phyloP scores from a whole-genome alignment of 2,888 invertebrate genomes.

The Lithosia quadra region DNA sequence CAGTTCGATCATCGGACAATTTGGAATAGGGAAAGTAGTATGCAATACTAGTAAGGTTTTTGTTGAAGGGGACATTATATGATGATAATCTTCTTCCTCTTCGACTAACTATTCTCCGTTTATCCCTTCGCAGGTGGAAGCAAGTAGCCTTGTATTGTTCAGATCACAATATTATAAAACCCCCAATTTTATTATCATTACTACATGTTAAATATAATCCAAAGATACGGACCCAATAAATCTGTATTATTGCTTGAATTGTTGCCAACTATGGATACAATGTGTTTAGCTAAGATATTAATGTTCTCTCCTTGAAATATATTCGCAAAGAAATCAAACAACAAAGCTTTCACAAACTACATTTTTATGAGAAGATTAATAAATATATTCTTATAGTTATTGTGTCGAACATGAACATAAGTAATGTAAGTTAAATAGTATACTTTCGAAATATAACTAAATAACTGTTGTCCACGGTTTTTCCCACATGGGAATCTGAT shows the following conservation, averaged over 20 bases:
- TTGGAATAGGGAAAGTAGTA: too few species aligned
- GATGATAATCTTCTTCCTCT: too few species aligned
- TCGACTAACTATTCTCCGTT: too few species aligned
- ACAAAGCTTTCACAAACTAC: neutral
- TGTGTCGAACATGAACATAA: neutral
- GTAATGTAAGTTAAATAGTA: too few species aligned
- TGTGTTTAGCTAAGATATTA: constrained; percentile 1
- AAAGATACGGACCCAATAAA: neutral
- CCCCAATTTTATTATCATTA: neutral
- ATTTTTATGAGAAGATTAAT: neutral
- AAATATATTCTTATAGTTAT: neutral
- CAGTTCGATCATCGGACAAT: too few species aligned
- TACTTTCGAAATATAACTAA: too few species aligned
- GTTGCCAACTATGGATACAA: neutral
- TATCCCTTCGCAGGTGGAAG: neutral
- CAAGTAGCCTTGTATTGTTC: neutral
- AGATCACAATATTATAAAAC: neutral
- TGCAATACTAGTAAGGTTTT: too few species aligned
- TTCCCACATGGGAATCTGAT: too few species aligned
- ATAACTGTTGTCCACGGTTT: too few species aligned
- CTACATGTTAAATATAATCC: neutral
- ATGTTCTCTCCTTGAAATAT: neutral
- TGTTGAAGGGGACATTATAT: too few species aligned
- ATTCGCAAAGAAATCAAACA: neutral
- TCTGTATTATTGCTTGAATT: neutral